These are phyloP conservation scores for Syrmaticus mikado DNA, from an alignment of 2,113 vertebrate genomes.

Conservation along the genomic window DNA sequence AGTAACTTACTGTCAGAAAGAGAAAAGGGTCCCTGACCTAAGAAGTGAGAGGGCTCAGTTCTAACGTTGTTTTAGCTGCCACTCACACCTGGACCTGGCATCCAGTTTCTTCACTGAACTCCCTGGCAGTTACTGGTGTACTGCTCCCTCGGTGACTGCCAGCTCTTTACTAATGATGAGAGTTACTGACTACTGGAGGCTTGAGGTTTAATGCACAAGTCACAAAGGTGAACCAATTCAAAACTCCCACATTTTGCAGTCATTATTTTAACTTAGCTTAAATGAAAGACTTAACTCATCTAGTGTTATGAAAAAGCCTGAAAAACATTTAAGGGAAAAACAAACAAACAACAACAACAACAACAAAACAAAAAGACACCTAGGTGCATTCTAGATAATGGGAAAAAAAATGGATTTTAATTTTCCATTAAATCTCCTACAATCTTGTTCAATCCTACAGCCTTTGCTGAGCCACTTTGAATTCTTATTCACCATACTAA, in stretches of 20 bases:
- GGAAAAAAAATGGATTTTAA: neutral
- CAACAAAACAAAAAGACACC: neutral
- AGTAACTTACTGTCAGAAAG: slow-evolving; percentile 25
- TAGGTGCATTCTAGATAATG: neutral
- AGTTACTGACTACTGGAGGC: neutral
- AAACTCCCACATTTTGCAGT: neutral
- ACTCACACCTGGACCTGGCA: neutral
- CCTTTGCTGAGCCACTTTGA: neutral
- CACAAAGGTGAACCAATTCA: neutral
- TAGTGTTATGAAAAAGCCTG: neutral
- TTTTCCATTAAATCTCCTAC: neutral
- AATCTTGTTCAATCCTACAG: neutral
- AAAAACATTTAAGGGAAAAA: neutral
- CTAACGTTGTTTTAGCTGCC: neutral
- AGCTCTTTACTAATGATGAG: neutral
- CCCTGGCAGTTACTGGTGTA: neutral
- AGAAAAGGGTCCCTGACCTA: neutral
- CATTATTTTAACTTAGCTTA: neutral
- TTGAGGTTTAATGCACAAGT: neutral
- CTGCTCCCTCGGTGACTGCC: neutral
- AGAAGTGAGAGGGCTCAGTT: neutral
- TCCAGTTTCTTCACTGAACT: neutral
- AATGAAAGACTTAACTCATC: neutral
- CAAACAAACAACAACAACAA: neutral
- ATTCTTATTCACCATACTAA: neutral